A percentile compares a stretch with the other conserved stretches of the same genome.
These are phyloP conservation scores for Oophaga pumilio DNA, from an alignment of 2,113 vertebrate genomes.

Conservation along the genomic window DNA sequence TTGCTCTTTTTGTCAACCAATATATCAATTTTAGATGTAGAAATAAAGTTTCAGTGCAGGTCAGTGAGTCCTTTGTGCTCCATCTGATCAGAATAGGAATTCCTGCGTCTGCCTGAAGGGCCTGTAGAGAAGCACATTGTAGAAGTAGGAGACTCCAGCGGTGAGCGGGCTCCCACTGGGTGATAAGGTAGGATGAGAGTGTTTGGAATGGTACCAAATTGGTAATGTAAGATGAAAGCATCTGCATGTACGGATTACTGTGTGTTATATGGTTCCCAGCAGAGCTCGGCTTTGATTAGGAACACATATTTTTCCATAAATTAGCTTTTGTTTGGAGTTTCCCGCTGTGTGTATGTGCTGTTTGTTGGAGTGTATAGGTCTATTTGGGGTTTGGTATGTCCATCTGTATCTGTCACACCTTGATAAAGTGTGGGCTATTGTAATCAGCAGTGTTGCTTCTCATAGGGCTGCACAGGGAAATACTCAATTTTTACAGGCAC, in stretches of 20 bases:
- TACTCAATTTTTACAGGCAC: constrained; percentile 2
- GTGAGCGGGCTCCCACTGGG: constrained; percentile 66
- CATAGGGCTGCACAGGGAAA: neutral
- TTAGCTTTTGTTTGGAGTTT: constrained; percentile 77
- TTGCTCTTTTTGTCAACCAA: constrained; percentile 17
- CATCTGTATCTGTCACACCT: constrained; percentile 66
- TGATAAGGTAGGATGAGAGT: constrained; percentile 74
- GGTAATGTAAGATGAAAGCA: constrained; percentile 73
- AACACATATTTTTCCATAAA: constrained; percentile 85
- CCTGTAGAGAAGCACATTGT: constrained; percentile 13
- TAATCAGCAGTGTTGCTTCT: constrained; percentile 30
- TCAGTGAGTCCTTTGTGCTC: constrained; percentile 22
- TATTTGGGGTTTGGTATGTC: constrained; percentile 68
- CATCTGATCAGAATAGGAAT: constrained; percentile 1
- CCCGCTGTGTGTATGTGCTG: constrained; percentile 76
- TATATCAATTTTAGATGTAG: constrained; percentile 31
- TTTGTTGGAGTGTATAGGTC: constrained; percentile 70
- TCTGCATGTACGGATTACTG: constrained; percentile 69
- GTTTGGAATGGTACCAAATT: constrained; percentile 68
- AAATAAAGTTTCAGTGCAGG: constrained; percentile 40
- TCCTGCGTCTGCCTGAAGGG: constrained; percentile 38
- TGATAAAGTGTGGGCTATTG: constrained; percentile 37
- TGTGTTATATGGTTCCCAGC: constrained; percentile 78
- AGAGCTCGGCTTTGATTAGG: constrained; percentile 79
- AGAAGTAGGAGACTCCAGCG: constrained; percentile 16